Base-by-base conservation (phyloP, 2,113 vertebrate genomes). In the Leiothrix lutea region DNA sequence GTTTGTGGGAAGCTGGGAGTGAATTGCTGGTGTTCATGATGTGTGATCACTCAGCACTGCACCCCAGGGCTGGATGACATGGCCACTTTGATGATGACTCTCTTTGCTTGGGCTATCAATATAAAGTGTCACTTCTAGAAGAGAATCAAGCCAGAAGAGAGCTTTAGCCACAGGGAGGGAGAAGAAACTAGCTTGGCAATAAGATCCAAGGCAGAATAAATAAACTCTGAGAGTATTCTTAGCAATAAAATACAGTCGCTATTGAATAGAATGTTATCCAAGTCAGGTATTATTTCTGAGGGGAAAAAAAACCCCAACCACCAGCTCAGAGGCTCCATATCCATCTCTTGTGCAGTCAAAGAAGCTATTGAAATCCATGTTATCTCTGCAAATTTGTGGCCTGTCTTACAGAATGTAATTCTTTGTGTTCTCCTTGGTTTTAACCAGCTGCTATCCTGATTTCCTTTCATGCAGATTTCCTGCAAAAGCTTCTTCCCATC, bases 401-500 rank as follows among this genome's bases (percentile, higher is more conserved):
- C 66, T 38, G 80, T 92, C 75, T 92, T 94, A 88, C 36, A 84
- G 58, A 92, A 79, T 73, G 70, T 24, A 62, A 47, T 62, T 50
- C 48, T 51, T 61, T 44, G 3, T 95, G 74, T 88, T 95, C 80
- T 92, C 66, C 88, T 93, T 82, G 75, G 61, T 94, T 97, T 94
- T 66, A 69, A 82, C 53, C 62, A 95, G 74, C 94, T 97, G 72
- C 67, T 96, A 3, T 92, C 95, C 90, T 94, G 65, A 88, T 95
- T 92, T 95, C 91, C 92, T 83, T 81, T 96, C 45, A 4, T 54
- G 42, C 29, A 71, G 21, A 84, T 95, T 83, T 90, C 80, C 95
- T 90, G 83, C 90, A 96, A 97, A 91, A 97, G 47, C 48, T 93
- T 38, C 77, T 96, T 97, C 72, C 79, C 74, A 94, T 79, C 64